Evolutionary conservation across 2,797 vertebrate genomes (phyloP), one percentile per base, ranked within the genome.

Genomic region (Muraenolepis orangiensis): DNA sequence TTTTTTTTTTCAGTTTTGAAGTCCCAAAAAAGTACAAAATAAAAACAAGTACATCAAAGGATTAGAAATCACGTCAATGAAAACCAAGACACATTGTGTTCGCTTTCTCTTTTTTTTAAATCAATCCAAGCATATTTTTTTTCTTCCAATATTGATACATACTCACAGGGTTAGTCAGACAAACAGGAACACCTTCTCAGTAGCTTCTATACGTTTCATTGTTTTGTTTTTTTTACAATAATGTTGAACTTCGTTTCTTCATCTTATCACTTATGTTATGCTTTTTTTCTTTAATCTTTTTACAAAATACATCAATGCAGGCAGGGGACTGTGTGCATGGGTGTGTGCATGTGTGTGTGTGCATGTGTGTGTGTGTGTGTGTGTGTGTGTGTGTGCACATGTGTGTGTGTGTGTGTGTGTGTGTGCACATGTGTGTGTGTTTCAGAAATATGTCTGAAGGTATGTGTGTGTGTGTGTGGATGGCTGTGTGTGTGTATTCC

Each of bases 11-110:
- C 88, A 84, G 83, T 93, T n/a, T 93, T 84, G 90, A 89, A 91
- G 91, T 94, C 93, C 94, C 95, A 96, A 96, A 95, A 97, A 97
- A 96, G 95, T 96, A 98, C 95, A 96, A 97, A 98, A 95, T 94
- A 95, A 94, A 93, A 93, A 81, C 91, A 91, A 94, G 84, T 94
- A 96, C 91, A 93, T 95, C 92, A 90, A 93, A 95, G 94, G 94
- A 94, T 97, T 94, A 96, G 96, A 98, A 97, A 97, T 93, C 94
- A 96, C 96, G 95, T 94, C 92, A 93, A 93, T 92, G 90, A 93
- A 93, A 93, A 92, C 91, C 88, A 93, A 93, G 91, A 94, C 93
- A 94, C 92, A 90, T 88, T 81, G 91, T 94, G 92, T 93, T 91
- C 80, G 91, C 91, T 79, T 88, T 90, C 80, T 80, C 90, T 64